These are phyloP conservation scores for Lagopus muta DNA, from an alignment of 2,113 vertebrate species.

Conservation along the genomic window DNA sequence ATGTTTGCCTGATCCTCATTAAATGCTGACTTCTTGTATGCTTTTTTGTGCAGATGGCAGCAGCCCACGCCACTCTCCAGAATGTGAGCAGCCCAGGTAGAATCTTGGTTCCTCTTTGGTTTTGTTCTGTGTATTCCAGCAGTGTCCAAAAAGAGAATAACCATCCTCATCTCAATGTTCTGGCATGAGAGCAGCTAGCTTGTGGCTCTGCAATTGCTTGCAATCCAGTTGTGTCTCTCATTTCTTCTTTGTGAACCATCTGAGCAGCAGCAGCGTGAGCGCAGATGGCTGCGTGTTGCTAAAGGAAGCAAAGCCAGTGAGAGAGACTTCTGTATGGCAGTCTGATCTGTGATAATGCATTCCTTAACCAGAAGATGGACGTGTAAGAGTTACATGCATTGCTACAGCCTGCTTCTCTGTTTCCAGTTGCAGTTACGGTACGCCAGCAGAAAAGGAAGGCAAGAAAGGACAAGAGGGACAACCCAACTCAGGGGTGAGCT, in stretches of 20 bases:
- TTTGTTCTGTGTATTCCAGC: not conserved
- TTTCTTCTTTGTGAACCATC: rapidly evolving
- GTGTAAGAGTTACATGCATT: not conserved
- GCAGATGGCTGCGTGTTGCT: not conserved
- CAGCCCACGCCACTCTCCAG: constrained; percentile 34
- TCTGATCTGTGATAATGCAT: not conserved
- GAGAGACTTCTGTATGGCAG: not conserved
- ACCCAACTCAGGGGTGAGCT: constrained; percentile 57
- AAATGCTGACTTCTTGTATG: not conserved
- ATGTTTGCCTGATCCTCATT: not conserved
- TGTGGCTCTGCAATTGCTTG: not conserved
- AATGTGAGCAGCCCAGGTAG: constrained; percentile 66
- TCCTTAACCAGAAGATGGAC: not conserved
- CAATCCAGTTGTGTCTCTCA: not conserved
- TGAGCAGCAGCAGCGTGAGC: not conserved
- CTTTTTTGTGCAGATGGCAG: constrained; percentile 28
- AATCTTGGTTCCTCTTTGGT: not conserved
- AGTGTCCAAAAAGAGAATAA: not conserved
- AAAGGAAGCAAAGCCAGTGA: not conserved
- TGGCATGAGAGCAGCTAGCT: not conserved
- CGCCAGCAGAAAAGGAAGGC: not conserved
- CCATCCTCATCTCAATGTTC: not conserved
- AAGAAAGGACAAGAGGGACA: not conserved
- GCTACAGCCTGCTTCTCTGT: not conserved
- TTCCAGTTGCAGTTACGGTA: not conserved